Evolutionary conservation across 2,888 invertebrate genomes (phyloP), one percentile per base, ranked within the genome.

Genomic region (Habroteleia sp.): DNA sequence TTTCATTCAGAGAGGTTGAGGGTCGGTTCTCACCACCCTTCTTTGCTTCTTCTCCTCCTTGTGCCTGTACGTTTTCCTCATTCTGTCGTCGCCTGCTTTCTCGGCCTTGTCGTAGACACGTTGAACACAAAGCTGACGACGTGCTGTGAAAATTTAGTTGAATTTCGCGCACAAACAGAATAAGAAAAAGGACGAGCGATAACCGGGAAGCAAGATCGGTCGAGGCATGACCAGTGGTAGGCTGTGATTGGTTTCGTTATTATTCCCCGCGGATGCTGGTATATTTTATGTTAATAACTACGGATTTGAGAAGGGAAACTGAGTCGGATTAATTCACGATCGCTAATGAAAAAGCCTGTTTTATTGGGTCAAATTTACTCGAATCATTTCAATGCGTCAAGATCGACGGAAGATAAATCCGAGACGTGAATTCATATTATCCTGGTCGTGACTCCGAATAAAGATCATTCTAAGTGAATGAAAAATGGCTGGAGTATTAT

Each of bases 1-100:
- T 78, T 79, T 72, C 76, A 71, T 79, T 79, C 75, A 72, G 58
- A 68, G 65, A 52, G 65, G 46, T 48, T 48, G 54, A 75, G 72
- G 74, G 76, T 63, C 68, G 77, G 23, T 72, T 56, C 71, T 60
- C 41, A 13, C 29, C 14, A 33, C 14, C 46, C 44, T 27, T 8
- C 16, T 8, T 50, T 29, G 17, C 46, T 37, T 16, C 48, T 6
- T 37, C 50, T 27, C 31, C 33, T 52, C 44, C 58, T 65, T 16
- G 42, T 39, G 31, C 31, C 63, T 71, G 46, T 37, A 62, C 37
- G 44, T 52, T 73, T 62, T 46, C 52, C 39, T 62, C 48, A 31
- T 60, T 62, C 65, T 29, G 46, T 54, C 60, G 48, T 31, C 27
- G 60, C 31, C 41, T 39, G 42, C 60, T 44, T 69, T 54, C 69